Evolutionary conservation across 1,140 invertebrate species (phyloP).

Genomic region (Drosophila sproati): DNA sequence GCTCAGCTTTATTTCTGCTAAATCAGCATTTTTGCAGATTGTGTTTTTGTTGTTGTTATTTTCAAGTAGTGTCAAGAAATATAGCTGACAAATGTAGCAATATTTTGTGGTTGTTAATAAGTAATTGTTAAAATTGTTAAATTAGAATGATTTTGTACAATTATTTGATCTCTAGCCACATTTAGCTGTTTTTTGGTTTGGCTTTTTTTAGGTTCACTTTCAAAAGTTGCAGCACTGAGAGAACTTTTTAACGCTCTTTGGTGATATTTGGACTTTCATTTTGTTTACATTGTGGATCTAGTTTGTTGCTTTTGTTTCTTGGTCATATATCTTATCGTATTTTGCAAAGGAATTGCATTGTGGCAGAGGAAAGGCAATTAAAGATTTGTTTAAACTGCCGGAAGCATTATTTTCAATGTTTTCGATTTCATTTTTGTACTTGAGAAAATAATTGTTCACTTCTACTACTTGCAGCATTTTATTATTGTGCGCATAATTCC

Average conservation of each 20-base stretch:
- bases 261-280: slow-evolving; percentile 28
- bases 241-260: slow-evolving; percentile 1
- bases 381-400: slow-evolving; percentile 8
- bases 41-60: not conserved
- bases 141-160: not conserved
- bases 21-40: not conserved
- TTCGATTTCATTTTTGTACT: slow-evolving; percentile 18
- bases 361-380: slow-evolving; percentile 1
- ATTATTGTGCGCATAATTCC: slow-evolving; percentile 72
- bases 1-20: slow-evolving; percentile 7
- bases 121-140: not conserved
- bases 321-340: slow-evolving; percentile 54
- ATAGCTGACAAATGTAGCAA: not conserved
- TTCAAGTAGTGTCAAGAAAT: not conserved
- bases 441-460: slow-evolving; percentile 6
- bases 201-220: not conserved
- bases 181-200: not conserved
- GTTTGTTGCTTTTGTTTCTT: slow-evolving; percentile 19
- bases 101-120: not conserved
- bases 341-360: slow-evolving; percentile 39
- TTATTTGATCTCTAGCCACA: not conserved
- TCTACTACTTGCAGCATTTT: slow-evolving; percentile 67
- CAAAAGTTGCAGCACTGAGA: slow-evolving; percentile 2
- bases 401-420: slow-evolving; percentile 8
- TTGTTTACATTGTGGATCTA: slow-evolving; percentile 57